phyloP scores from a whole-genome alignment of 2,113 vertebrate species.

The Hippocampus barbouri region DNA sequence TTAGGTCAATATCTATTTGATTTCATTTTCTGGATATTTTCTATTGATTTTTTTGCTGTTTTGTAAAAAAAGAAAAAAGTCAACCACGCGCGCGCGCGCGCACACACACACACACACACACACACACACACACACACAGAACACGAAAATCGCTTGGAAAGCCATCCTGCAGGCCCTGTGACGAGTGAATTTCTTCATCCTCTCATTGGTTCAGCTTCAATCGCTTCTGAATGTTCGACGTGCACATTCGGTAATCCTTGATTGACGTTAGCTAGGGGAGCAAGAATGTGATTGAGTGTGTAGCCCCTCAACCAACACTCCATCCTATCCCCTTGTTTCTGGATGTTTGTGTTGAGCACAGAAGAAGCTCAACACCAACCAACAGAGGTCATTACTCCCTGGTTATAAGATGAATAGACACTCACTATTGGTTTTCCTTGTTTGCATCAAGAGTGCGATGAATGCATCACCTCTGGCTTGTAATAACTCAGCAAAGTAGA shows the following conservation, averaged over 20 bases:
- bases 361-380: constrained; percentile 38
- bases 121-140: no score
- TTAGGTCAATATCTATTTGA: no score
- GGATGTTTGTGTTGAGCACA: constrained; percentile 28
- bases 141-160: no score
- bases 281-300: constrained; percentile 52
- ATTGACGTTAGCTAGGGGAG: constrained; percentile 56
- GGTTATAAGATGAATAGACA: constrained; percentile 46
- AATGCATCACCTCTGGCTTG: constrained; percentile 26
- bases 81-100: no score
- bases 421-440: constrained; percentile 10
- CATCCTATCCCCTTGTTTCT: constrained; percentile 41
- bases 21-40: no score
- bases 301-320: constrained; percentile 33
- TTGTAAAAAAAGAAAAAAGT: no score
- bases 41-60: no score
- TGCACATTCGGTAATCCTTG: constrained; percentile 62
- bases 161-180: no score
- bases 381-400: constrained; percentile 39
- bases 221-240: constrained; percentile 17
- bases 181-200: no score
- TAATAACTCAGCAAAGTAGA: constrained; percentile 9
- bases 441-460: constrained; percentile 9
- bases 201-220: no score
- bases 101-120: no score